Evolutionary conservation across 2,797 vertebrate genomes (phyloP), one percentile per base, ranked within the genome.

Genomic region (Sylvilagus floridanus): DNA sequence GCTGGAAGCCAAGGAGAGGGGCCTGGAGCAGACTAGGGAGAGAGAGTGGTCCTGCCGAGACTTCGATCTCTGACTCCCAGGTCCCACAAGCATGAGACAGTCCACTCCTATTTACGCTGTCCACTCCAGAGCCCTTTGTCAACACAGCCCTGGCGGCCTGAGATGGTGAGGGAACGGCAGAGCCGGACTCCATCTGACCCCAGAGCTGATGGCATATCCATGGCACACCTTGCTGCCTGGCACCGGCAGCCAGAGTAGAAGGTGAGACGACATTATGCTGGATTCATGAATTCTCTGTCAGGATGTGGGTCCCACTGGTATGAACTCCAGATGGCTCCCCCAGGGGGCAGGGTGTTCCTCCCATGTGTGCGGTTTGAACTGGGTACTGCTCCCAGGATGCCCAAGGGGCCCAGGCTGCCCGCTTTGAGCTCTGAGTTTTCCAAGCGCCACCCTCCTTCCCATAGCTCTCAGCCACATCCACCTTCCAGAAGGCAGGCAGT

Each of bases 21-120:
- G 12, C 26, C 7, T 21, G 26, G 52, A 42, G 2, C 13, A 10
- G 14, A 2, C 37, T 7, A 4, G 7, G 32, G 52, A 0, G 2
- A 37, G 21, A 10, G 26, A 1, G 4, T 9, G 14, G 63, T 24
- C 30, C 8, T 8, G 73, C 21, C 9, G 6, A 7, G 30, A 4
- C 16, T 42, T 19, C 0, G 2, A 28, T 7, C n/a, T 30, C 0
- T 4, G 9, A 30, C 37, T 24, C 63, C 21, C 42, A 10, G 30
- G 50, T 72, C 54, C 72, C 26, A 17, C 32, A 63, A 54, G 12
- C 19, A 7, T 57, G 26, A 90, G 22, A 65, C 1, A 10, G 28
- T 7, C 2, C n/a, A 17, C 8, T 13, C 66, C 60, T 62, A 30
- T 30, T 32, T 16, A 3, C 28, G 22, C 66, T 21, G 21, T 7